Percentiles rank a stretch among this genome's conserved stretches.
These are phyloP conservation scores for Samia ricini DNA, from an alignment of 1,140 invertebrate species.

Conservation along the genomic window DNA sequence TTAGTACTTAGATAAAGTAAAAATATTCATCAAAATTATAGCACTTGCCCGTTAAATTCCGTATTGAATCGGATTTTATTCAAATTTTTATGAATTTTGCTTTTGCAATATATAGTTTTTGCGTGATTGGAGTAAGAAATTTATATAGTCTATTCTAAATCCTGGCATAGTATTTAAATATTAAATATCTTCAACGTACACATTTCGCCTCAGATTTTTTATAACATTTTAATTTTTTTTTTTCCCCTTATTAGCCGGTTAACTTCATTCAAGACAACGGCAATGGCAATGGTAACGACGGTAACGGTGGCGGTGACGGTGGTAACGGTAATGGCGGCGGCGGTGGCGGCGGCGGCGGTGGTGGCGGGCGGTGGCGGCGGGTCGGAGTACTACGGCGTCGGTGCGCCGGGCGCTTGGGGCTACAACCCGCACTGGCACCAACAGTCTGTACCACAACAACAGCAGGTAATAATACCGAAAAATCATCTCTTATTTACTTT, in stretches of 20 bases:
- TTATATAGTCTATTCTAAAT: too few species aligned
- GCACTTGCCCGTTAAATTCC: too few species aligned
- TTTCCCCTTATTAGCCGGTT: constrained; percentile 50
- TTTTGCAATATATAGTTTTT: too few species aligned
- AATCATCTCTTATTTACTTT: too few species aligned
- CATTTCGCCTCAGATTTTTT: too few species aligned
- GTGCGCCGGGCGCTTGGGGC: constrained; percentile 66
- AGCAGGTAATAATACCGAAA: constrained; percentile 35
- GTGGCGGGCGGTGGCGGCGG: constrained; percentile 38
- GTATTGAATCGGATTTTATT: too few species aligned
- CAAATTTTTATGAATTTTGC: too few species aligned
- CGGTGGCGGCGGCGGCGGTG: constrained; percentile 35
- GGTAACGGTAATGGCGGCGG: constrained; percentile 30
- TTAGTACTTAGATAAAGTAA: too few species aligned
- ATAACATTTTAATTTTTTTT: constrained; percentile 11
- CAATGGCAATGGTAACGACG: constrained; percentile 29
- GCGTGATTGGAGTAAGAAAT: too few species aligned
- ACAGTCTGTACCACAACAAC: constrained; percentile 50
- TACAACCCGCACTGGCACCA: constrained; percentile 77
- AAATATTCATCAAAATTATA: too few species aligned
- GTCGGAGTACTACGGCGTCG: constrained; percentile 39
- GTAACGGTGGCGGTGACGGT: constrained; percentile 36
- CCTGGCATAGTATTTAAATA: too few species aligned
- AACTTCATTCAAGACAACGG: constrained; percentile 64
- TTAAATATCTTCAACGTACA: neutral